Percentiles rank a stretch among this genome's conserved stretches.
These are phyloP conservation scores for Pteruthius melanotis DNA, from an alignment of 2,113 vertebrate genomes.

Conservation along the genomic window DNA sequence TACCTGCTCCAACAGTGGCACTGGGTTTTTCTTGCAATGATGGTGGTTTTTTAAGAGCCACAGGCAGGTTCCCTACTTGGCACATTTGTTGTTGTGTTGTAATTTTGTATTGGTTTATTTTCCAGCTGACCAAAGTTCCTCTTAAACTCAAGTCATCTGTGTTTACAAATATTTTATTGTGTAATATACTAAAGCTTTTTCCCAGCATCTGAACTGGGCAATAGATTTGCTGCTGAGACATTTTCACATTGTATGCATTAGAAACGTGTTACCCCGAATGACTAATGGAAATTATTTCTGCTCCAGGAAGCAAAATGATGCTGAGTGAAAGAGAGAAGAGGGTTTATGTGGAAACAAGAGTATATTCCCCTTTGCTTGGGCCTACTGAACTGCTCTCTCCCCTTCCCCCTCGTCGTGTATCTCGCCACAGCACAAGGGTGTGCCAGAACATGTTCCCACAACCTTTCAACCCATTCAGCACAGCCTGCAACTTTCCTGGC, in stretches of 20 bases:
- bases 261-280: neutral
- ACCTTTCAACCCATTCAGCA: conserved; percentile 50
- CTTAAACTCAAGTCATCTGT: neutral
- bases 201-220: neutral
- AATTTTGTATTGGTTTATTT: neutral
- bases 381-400: neutral
- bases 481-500: conserved; percentile 31
- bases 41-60: neutral
- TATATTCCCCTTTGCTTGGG: neutral
- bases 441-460: conserved; percentile 61
- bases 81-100: neutral
- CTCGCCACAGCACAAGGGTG: neutral
- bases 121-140: conserved; percentile 10
- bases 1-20: accelerated
- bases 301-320: conserved; percentile 17
- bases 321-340: neutral
- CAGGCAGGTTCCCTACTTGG: neutral
- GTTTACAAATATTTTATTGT: conserved; percentile 39
- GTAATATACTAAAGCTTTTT: neutral
- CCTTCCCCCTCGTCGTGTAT: neutral
- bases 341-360: neutral
- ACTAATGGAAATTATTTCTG: conserved; percentile 28
- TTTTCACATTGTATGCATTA: neutral
- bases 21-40: neutral
- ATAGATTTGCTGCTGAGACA: neutral